Evolutionary conservation across 2,113 vertebrate genomes (phyloP).

Genomic region (Clarias gariepinus): DNA sequence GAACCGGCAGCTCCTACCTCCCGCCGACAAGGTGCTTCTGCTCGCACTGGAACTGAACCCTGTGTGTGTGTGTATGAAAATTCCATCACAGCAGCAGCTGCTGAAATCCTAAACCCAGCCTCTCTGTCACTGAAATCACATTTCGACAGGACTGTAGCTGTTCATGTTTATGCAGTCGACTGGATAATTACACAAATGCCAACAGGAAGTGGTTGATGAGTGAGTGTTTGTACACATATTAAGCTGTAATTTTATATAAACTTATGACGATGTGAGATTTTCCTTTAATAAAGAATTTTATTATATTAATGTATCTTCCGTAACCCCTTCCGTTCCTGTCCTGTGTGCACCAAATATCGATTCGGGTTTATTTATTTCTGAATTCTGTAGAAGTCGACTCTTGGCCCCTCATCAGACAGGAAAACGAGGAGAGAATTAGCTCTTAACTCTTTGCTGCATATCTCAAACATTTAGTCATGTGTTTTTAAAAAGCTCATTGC

Average conservation of each 20-base stretch:
- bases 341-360: no score
- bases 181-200: background rate
- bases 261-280: background rate
- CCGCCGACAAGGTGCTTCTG: no score
- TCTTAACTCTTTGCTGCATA: no score
- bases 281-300: slow-evolving; percentile 17
- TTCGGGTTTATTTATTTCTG: no score
- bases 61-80: background rate
- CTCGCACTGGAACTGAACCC: no score
- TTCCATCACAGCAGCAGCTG: background rate
- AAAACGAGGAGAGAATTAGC: no score
- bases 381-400: no score
- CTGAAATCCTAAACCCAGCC: background rate
- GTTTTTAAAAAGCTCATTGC: background rate
- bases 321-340: no score
- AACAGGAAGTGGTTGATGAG: background rate
- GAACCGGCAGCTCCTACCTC: background rate
- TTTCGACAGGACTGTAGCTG: background rate
- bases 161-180: background rate
- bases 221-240: no score
- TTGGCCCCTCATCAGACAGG: no score
- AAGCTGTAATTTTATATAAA: background rate
- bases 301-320: background rate
- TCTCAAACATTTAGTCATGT: no score
- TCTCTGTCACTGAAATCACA: background rate